Evolutionary conservation across 2,888 invertebrate species (phyloP), one percentile per base, ranked within the genome.

Genomic region (Drosophila helvetica): DNA sequence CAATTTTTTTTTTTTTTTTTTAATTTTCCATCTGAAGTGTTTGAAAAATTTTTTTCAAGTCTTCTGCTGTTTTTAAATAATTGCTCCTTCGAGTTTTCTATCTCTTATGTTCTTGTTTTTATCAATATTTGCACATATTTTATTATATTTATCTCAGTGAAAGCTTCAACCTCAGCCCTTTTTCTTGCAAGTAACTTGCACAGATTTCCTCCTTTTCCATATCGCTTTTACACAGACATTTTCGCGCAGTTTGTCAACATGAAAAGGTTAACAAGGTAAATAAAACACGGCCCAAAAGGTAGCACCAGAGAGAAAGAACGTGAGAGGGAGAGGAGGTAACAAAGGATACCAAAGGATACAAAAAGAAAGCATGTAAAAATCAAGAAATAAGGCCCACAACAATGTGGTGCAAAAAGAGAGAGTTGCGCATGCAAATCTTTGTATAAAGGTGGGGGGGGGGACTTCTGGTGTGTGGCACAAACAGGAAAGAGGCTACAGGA

Each of bases 251-350:
- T 81, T 79, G 87, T 85, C 78, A 76, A 78, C 85, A 79, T 69
- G 78, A 85, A 85, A 85, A 84, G 80, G 83, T 82, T 85, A 83
- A 87, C 82, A 87, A 85, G 86, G 80, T 85, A 80, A 82, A 87
- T 85, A 77, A 82, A 81, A 74, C 78, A 76, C 64, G 75, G n/a
- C 38, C 50, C 38, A 60, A 73, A 63, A 80, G 77, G 71, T 70
- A 77, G 78, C 65, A 74, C 67, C 53, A 62, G 64, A 48, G 72
- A 66, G 66, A 43, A 19, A 18, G 15, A 50, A 22, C 33, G 19
- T 10, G 67, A 68, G 78, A 54, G 72, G 65, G 47, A 45, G 48
- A 38, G 1, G 12, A 15, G 38, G 15, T 38, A 38, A n/a, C 38
- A 38, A 38, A 38, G n/a, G 38, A n/a, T 38, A n/a, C n/a, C 38